phyloP scores from a whole-genome alignment of 2,797 vertebrate species.

The Siniperca scherzeri region DNA sequence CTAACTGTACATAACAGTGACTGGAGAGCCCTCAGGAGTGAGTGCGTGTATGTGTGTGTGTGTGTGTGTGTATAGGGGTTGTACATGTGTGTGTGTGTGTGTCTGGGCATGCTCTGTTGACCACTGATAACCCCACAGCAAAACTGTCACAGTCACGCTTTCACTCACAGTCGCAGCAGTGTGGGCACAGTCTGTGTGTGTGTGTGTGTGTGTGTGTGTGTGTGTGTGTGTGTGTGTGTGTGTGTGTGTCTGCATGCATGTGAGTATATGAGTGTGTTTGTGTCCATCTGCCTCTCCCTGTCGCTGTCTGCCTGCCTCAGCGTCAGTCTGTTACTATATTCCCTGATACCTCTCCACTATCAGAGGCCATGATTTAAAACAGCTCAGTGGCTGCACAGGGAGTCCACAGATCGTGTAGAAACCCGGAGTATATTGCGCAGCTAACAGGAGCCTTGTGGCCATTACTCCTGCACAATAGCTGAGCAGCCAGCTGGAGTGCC shows the following conservation, averaged over 20 bases:
- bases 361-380: constrained; percentile 64
- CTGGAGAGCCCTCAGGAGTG: constrained; percentile 60
- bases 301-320: constrained; percentile 65
- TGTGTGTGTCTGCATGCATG: constrained; percentile 22
- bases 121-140: constrained; percentile 80
- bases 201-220: constrained; percentile 30
- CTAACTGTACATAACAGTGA: constrained; percentile 67
- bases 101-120: constrained; percentile 75
- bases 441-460: constrained; percentile 68
- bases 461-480: constrained; percentile 69
- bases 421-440: constrained; percentile 36
- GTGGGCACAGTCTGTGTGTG: constrained; percentile 46
- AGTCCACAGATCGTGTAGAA: constrained; percentile 49
- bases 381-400: constrained; percentile 41
- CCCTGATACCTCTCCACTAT: constrained; percentile 63
- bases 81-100: constrained; percentile 46
- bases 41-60: constrained; percentile 30
- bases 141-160: constrained; percentile 80
- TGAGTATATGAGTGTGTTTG: constrained; percentile 28
- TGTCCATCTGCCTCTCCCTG: constrained; percentile 69
- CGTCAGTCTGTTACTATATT: constrained; percentile 50
- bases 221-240: constrained; percentile 29
- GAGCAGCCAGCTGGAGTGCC: constrained; percentile 74
- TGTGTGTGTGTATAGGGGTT: constrained; percentile 21
- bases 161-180: constrained; percentile 71